Percentiles rank a stretch among this genome's conserved stretches.
phyloP scores from a whole-genome alignment of 2,888 invertebrate genomes.

The Drosophila koepferae region DNA sequence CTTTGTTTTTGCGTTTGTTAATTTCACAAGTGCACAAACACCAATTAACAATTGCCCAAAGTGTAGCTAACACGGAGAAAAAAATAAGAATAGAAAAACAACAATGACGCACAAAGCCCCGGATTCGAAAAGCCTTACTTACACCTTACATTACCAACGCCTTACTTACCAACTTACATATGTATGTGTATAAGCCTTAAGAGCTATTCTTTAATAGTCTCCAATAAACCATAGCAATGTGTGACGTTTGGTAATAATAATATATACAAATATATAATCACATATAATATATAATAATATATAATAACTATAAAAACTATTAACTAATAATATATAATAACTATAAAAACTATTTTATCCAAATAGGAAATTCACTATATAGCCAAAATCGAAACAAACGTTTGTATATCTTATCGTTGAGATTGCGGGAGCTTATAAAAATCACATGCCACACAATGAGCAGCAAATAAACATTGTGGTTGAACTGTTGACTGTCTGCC shows the following conservation, averaged over 20 bases:
- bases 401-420: conserved; percentile 23
- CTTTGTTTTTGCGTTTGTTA: conserved; percentile 5
- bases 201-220: neutral
- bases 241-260: neutral
- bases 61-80: conserved; percentile 35
- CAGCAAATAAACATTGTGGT: conserved; percentile 5
- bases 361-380: neutral
- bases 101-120: conserved; percentile 5
- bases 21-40: conserved; percentile 64
- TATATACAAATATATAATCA: too few relatives aligned
- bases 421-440: conserved; percentile 19
- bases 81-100: neutral
- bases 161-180: too few relatives aligned
- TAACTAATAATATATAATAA: too few relatives aligned
- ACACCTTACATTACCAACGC: too few relatives aligned
- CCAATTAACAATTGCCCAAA: conserved; percentile 55
- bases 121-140: neutral
- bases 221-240: conserved; percentile 22
- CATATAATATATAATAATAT: too few relatives aligned
- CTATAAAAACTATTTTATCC: neutral
- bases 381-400: neutral
- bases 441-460: conserved; percentile 37
- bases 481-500: conserved; percentile 44
- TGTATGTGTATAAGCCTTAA: neutral
- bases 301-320: too few relatives aligned